Conservation (phyloP, 2,888 invertebrate species). For the Magallana nippona region DNA sequence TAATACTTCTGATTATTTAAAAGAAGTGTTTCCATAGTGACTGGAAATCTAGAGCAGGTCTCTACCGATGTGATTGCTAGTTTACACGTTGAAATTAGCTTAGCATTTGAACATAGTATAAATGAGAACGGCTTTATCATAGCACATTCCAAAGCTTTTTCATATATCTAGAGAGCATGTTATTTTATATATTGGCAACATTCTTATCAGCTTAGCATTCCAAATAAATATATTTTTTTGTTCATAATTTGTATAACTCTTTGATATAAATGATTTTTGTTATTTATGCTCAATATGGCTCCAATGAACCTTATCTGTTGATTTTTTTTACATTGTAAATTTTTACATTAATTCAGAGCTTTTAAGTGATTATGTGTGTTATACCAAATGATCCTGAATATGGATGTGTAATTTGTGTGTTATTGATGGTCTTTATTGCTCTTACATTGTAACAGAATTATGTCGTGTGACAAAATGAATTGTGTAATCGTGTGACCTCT, state of each 20-base stretch:
- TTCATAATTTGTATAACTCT: background rate
- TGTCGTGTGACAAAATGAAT: background rate
- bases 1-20: background rate
- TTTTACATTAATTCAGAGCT: constrained; percentile 4
- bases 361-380: background rate
- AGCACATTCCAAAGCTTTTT: constrained; percentile 17
- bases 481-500: background rate
- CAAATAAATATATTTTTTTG: constrained; percentile 9
- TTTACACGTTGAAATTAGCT: constrained; percentile 11
- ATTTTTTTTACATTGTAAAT: background rate
- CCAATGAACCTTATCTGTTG: background rate
- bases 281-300: background rate
- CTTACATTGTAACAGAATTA: background rate
- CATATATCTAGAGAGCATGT: background rate
- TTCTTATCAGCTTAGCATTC: constrained; percentile 10
- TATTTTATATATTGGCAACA: background rate
- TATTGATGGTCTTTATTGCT: too few relatives aligned
- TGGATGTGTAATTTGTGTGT: background rate
- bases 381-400: background rate
- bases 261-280: background rate
- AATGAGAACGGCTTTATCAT: background rate
- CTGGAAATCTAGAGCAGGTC: constrained; percentile 28
- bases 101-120: constrained; percentile 3
- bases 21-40: constrained; percentile 10
- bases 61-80: constrained; percentile 16